A percentile compares a stretch with the other conserved stretches of the same genome.
phyloP scores from a whole-genome alignment of 2,113 vertebrate species.

The Coreoperca whiteheadi region DNA sequence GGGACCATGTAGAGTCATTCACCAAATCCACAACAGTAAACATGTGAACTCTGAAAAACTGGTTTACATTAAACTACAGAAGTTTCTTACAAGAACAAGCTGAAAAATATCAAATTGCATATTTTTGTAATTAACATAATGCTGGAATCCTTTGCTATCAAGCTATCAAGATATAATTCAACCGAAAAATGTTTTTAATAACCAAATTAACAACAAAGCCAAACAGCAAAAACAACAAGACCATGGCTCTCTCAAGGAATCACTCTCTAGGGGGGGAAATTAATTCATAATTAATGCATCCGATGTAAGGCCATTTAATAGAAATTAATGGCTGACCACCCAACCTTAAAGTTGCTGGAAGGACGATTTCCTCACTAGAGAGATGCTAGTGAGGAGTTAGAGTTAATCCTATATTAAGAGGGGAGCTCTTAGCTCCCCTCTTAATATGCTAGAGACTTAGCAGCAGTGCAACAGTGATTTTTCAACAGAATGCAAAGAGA shows the following conservation, averaged over 20 bases:
- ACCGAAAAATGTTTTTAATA: not conserved
- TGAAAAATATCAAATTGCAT: not conserved
- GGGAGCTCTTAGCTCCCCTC: conserved; percentile 48
- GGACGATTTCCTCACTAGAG: conserved; percentile 52
- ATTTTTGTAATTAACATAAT: not conserved
- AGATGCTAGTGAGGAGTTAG: conserved; percentile 60
- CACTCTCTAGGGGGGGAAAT: conserved; percentile 38
- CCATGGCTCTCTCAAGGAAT: conserved; percentile 3
- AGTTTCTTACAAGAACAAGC: not conserved
- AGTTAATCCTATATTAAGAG: too few species aligned
- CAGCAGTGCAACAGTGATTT: conserved; percentile 68
- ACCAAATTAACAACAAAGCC: conserved; percentile 5
- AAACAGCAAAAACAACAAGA: conserved; percentile 7
- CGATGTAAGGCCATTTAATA: conserved; percentile 56
- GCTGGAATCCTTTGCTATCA: not conserved
- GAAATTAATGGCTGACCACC: conserved; percentile 67
- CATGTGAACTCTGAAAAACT: not conserved
- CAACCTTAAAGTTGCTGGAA: conserved; percentile 70
- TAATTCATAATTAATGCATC: conserved; percentile 67
- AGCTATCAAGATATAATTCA: not conserved
- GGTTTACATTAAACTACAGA: not conserved
- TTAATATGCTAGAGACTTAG: conserved; percentile 72
- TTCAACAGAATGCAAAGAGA: conserved; percentile 72
- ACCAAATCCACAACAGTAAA: not conserved
- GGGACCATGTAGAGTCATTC: not conserved